Percentiles rank a stretch among this genome's conserved stretches.
Conservation (phyloP, 1,140 invertebrate species). For the Whitmania pigra region DNA sequence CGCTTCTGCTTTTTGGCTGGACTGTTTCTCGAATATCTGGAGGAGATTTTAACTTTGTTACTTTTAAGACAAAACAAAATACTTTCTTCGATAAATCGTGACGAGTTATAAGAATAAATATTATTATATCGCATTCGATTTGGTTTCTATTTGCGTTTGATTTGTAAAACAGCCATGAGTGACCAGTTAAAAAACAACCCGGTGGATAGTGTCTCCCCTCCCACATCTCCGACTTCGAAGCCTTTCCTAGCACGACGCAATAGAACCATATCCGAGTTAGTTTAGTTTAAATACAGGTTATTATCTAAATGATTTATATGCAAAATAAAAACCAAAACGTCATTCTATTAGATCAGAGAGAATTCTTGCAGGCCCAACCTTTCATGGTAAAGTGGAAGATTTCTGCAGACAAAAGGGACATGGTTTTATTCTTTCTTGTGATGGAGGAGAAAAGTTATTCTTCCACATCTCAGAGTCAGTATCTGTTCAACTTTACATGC, state of each 20-base stretch:
- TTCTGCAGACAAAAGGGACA: constrained; percentile 72
- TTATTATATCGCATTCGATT: too few relatives aligned
- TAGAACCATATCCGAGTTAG: constrained; percentile 8
- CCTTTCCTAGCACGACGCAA: background rate
- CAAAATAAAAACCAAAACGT: background rate
- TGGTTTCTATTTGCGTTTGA: too few relatives aligned
- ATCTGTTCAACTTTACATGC: background rate
- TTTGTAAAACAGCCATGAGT: too few relatives aligned
- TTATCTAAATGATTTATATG: background rate
- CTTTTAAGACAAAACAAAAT: too few relatives aligned
- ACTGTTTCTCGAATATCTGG: too few relatives aligned
- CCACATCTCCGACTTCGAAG: background rate
- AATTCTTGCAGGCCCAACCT: constrained; percentile 56
- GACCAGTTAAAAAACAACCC: too few relatives aligned
- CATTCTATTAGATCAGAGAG: constrained; percentile 53
- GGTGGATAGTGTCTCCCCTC: background rate
- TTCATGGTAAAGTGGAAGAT: constrained; percentile 60
- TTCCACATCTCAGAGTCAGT: constrained; percentile 77
- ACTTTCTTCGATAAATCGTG: too few relatives aligned
- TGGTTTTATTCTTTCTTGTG: constrained; percentile 61
- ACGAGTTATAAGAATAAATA: too few relatives aligned
- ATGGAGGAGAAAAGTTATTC: constrained; percentile 58
- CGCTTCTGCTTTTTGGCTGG: too few relatives aligned
- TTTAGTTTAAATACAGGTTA: background rate
- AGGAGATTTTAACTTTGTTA: too few relatives aligned